Base-by-base conservation (phyloP, 92 coral and sea anemone species). In the Pocillopora grandis region DNA sequence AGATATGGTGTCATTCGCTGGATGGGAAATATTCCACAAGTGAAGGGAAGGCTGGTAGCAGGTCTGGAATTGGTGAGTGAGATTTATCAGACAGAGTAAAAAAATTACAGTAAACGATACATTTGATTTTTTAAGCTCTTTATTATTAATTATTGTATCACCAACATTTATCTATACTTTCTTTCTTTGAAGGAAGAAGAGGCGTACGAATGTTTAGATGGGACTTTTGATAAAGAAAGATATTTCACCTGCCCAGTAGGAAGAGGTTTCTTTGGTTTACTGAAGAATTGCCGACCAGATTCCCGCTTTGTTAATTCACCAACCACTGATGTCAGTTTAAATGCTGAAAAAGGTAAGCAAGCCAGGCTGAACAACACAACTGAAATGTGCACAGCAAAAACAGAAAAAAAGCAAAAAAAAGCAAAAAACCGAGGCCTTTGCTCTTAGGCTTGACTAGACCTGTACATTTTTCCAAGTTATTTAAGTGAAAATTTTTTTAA, bases 1-100 rank as follows among this genome's bases (percentile, higher is more conserved):
- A 88, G 90, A 35, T 92, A 89, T 88, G 98, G 98, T 58, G 95
- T 96, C 35, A 96, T 96, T 31, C 89, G 92, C 21, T 96, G 98
- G 98, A 87, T 92, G 70, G 98, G 98, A 4, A 21, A 75, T 62
- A 19, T 90, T 49, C 95, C 98, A 56, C 86, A 85, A 14, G 20
- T 87, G 27, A 79, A 80, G 62, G 86, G 80, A 10, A 89, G 91
- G 70, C 83, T 89, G 76, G 93, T 94, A 0, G 98, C 96, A 31
- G 98, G 98, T 23, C 78, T 96, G 63, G 98, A 96, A 68, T 87
- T 96, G 88, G 98, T 96, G 70, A 94, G 96, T 5, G 7, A 67
- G 23, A 67, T 67, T 31, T 12, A 66, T 9, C 16, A 66, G 7
- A 7, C 23, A 31, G 36, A 59, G 14, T 59, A 0, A 33, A 12